Evolutionary conservation across 2,797 vertebrate species (phyloP), one percentile per base, ranked within the genome.

Genomic region (Hydrophis major): DNA sequence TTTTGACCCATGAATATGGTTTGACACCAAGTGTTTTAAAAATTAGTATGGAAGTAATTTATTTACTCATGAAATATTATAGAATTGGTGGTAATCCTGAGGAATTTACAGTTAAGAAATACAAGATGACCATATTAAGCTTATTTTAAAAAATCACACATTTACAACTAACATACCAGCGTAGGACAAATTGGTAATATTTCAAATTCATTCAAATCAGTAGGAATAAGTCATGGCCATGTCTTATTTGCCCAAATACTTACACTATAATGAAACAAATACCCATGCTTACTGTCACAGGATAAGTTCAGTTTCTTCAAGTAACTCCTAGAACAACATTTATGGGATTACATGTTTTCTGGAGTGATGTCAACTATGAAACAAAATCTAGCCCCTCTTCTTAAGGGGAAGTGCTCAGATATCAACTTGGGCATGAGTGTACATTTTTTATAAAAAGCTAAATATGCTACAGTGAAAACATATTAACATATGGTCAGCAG

Each of bases 51-150:
- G 59, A 89, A 28, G 1, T 0, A 47, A n/a, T 78, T 92, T 59
- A 57, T n/a, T 59, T 91, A 59, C 94, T 90, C 57, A 78, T 37
- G 20, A 89, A 57, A 78, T 5, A 37, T 16, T 66, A 53, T 27
- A 32, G 69, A 89, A n/a, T 86, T 50, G 47, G 83, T 92, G 37
- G 14, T 66, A 91, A 92, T 94, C 90, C 53, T 90, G 0, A 53
- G 74, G 32, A 90, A 55, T 42, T 69, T 94, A 28, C 89, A 93
- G 92, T 92, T 88, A 16, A 1, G 28, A 87, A 78, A 59, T 83
- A 47, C 32, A 42, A 78, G 74, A 1, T 92, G 27, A 60, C 18
- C n/a, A 7, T 66, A 50, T 27, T 74, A 74, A 66, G 0, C 13
- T 78, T 22, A 74, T 86, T 18, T 28, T 47, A 14, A 91, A 88